Evolutionary conservation across 1,140 invertebrate species (phyloP).

Genomic region (Saxidomus purpurata): DNA sequence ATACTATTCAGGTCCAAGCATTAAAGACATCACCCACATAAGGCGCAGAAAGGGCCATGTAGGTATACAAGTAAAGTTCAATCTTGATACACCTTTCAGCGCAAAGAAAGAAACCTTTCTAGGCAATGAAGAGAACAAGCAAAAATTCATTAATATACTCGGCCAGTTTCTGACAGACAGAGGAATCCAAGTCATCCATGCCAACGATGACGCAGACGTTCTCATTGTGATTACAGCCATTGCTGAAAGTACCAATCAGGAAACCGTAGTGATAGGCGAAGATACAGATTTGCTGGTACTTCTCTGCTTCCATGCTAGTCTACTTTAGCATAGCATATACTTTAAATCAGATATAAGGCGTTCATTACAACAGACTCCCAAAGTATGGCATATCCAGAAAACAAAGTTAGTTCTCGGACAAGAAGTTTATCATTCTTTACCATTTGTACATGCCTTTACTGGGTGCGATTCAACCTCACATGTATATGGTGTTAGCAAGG

Average conservation of each 20-base stretch:
- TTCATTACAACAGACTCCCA: not conserved
- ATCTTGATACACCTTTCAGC: conserved; percentile 13
- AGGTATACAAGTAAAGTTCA: conserved; percentile 40
- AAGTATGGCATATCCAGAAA: not conserved
- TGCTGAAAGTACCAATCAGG: not conserved
- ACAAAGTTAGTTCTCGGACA: not conserved
- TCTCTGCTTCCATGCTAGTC: conserved; percentile 46
- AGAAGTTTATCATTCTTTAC: not conserved
- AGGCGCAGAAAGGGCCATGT: conserved; percentile 33
- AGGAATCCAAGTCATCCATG: conserved; percentile 48
- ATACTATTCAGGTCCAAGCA: conserved; percentile 50
- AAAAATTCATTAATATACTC: conserved; percentile 63
- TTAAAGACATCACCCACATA: too few species aligned
- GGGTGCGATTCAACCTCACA: not conserved
- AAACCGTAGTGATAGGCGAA: conserved; percentile 57
- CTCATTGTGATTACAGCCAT: conserved; percentile 68
- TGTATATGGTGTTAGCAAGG: not conserved
- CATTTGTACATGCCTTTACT: too few species aligned
- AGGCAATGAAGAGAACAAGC: conserved; percentile 67
- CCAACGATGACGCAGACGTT: conserved; percentile 68
- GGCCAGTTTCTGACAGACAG: conserved; percentile 35
- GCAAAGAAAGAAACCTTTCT: conserved; percentile 66
- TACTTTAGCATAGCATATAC: too few species aligned
- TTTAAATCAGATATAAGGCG: too few species aligned
- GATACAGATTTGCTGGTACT: conserved; percentile 69